A percentile compares a stretch with the other conserved stretches of the same genome.
Evolutionary conservation across 2,797 vertebrate genomes (phyloP).

Genomic region (Catamblyrhynchus diadema): DNA sequence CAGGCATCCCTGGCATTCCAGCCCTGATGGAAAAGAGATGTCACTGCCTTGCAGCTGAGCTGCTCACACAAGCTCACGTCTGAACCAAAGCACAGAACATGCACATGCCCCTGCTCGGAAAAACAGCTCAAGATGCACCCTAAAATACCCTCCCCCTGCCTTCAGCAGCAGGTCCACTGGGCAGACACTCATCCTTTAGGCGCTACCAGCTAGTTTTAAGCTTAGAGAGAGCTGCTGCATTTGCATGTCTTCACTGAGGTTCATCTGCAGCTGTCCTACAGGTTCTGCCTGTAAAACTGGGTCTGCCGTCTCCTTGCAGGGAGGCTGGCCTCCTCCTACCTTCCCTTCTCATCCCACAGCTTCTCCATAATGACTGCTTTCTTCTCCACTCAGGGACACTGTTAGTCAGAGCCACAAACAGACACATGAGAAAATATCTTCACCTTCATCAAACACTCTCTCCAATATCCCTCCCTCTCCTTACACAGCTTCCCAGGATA

Average conservation of each 20-base stretch:
- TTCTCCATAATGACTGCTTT: not conserved
- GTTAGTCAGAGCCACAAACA: not conserved
- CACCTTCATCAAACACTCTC: not conserved
- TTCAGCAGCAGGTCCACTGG: not conserved
- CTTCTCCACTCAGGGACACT: not conserved
- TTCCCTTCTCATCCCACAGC: not conserved
- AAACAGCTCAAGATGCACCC: not conserved
- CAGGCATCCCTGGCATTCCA: not conserved
- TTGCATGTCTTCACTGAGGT: slow-evolving; percentile 8
- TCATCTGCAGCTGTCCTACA: slow-evolving; percentile 19
- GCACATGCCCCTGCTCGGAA: fast-evolving
- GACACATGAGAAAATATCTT: not conserved
- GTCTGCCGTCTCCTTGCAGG: not conserved
- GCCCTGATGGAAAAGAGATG: not conserved
- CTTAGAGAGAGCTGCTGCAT: not conserved
- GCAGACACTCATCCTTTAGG: not conserved
- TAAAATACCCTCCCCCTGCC: not conserved
- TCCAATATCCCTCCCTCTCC: not conserved
- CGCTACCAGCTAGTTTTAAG: not conserved
- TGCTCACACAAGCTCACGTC: not conserved
- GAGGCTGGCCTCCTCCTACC: not conserved
- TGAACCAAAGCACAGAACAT: not conserved
- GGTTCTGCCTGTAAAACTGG: slow-evolving; percentile 55
- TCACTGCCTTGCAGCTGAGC: not conserved
- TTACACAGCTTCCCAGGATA: not conserved